Evolutionary conservation across 2,888 invertebrate genomes (phyloP).

Genomic region (Cataglyphis albicans): DNA sequence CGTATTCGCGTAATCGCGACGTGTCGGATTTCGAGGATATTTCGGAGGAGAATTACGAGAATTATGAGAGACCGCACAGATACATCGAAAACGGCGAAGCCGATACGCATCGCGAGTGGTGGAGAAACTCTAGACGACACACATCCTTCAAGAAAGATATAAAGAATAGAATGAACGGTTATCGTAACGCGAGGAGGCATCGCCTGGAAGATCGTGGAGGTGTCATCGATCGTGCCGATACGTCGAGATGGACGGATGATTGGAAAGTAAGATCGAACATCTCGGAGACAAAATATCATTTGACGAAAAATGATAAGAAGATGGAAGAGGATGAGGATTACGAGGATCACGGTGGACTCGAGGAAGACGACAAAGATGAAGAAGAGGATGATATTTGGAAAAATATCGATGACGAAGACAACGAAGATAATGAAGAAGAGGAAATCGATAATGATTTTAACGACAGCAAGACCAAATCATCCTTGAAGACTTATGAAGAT

Average conservation of each 20-base stretch:
- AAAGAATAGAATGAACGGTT: constrained; percentile 18
- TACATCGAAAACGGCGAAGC: constrained; percentile 47
- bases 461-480: constrained; percentile 72
- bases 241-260: constrained; percentile 48
- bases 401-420: constrained; percentile 66
- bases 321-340: constrained; percentile 64
- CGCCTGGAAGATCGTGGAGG: constrained; percentile 43
- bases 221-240: neutral
- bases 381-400: constrained; percentile 54
- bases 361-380: constrained; percentile 58
- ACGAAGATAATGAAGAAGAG: constrained; percentile 65
- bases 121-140: constrained; percentile 57
- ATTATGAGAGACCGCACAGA: constrained; percentile 36
- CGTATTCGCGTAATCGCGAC: constrained; percentile 59
- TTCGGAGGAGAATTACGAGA: constrained; percentile 35
- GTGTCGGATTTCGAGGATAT: constrained; percentile 56
- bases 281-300: constrained; percentile 29
- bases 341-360: constrained; percentile 58
- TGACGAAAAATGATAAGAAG: constrained; percentile 30
- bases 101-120: constrained; percentile 44
- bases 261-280: constrained; percentile 54
- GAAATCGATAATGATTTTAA: constrained; percentile 79
- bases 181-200: constrained; percentile 51
- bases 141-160: constrained; percentile 43
- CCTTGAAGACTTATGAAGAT: constrained; percentile 82